Evolutionary conservation across 2,113 vertebrate genomes (phyloP).

Genomic region (Melanerpes aurifrons): DNA sequence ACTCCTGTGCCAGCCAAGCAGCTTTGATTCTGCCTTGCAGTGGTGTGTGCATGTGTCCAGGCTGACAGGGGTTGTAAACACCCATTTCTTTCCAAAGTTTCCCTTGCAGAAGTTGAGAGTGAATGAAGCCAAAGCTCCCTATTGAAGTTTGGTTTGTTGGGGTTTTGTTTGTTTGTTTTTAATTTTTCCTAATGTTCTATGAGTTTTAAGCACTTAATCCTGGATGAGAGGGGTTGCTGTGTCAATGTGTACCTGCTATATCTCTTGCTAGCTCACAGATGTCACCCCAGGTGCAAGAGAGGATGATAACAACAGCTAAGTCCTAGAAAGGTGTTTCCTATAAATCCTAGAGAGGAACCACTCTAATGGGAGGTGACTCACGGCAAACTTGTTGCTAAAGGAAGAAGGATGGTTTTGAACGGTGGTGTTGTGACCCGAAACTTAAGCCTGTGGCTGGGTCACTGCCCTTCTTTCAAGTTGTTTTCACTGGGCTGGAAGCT

Average conservation of each 20-base stretch:
- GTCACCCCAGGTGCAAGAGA: neutral
- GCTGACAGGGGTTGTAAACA: neutral
- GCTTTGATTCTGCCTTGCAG: constrained; percentile 1
- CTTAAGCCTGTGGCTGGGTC: constrained; percentile 49
- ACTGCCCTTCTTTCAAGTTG: constrained; percentile 59
- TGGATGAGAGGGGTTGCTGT: neutral
- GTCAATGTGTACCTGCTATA: neutral
- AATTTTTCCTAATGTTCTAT: neutral
- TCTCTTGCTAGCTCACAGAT: neutral
- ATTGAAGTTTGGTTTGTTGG: neutral
- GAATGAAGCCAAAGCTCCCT: neutral
- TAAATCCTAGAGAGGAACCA: neutral
- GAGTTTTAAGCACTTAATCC: neutral
- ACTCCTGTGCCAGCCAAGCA: neutral
- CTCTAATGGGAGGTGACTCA: neutral
- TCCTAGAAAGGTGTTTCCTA: neutral
- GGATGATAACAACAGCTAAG: neutral
- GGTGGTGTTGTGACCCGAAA: constrained; percentile 55
- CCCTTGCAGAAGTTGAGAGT: neutral
- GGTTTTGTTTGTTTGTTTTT: neutral
- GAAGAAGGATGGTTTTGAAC: constrained; percentile 29
- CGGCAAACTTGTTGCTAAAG: constrained; percentile 10
- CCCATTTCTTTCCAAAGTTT: neutral
- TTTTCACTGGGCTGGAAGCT: constrained; percentile 57
- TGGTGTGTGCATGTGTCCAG: neutral